Percentiles rank a stretch among this genome's conserved stretches.
These are phyloP conservation scores for Agraylea sexmaculata DNA, from an alignment of 1,140 invertebrate species.

Conservation along the genomic window DNA sequence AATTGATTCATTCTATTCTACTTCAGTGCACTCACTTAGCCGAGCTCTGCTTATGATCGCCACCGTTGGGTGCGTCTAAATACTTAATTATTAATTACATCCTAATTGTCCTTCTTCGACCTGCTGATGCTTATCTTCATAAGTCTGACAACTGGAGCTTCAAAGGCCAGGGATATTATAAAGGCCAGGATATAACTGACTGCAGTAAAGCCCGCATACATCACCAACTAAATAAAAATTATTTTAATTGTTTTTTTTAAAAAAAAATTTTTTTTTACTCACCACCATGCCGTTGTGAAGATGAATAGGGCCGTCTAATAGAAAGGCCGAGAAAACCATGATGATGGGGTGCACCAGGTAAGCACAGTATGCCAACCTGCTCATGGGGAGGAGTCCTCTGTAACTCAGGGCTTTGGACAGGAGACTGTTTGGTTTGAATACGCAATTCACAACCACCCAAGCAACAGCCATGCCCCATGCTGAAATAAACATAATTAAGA, in stretches of 20 bases:
- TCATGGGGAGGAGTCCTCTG: constrained; percentile 68
- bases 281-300: constrained; percentile 61
- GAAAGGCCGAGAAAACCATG: constrained; percentile 64
- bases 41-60: too few species aligned
- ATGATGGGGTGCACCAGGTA: constrained; percentile 82
- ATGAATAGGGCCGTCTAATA: constrained; percentile 66
- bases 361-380: constrained; percentile 78
- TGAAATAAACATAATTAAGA: too few species aligned
- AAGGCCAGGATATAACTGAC: constrained; percentile 66
- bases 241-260: too few species aligned
- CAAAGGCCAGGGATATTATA: constrained; percentile 61
- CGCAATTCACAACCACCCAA: constrained; percentile 74
- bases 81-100: too few species aligned
- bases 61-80: too few species aligned
- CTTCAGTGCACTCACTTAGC: too few species aligned
- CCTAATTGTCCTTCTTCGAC: constrained; percentile 5
- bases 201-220: constrained; percentile 68
- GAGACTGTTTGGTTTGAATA: constrained; percentile 59
- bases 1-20: too few species aligned
- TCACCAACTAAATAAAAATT: constrained; percentile 51
- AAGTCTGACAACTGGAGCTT: constrained; percentile 65
- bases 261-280: constrained; percentile 27
- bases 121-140: constrained; percentile 49
- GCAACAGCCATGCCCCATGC: constrained; percentile 65
- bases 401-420: constrained; percentile 68